phyloP scores from a whole-genome alignment of 2,113 vertebrate species.

The Misgurnus anguillicaudatus region DNA sequence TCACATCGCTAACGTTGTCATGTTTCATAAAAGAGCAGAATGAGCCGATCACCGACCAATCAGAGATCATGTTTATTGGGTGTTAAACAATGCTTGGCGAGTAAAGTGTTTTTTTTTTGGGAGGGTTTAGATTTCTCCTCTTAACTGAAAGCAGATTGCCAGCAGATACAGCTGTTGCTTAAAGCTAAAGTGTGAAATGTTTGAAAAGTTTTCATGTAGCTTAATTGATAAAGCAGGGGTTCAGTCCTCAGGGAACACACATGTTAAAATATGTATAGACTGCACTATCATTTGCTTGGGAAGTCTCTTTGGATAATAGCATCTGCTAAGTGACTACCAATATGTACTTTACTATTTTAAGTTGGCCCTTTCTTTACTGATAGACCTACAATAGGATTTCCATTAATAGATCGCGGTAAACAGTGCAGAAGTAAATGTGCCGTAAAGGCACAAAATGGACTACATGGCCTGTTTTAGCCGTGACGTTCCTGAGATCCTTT shows the following conservation, averaged over 20 bases:
- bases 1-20: constrained; percentile 6
- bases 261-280: too few relatives aligned
- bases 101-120: constrained; percentile 3
- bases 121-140: constrained; percentile 6
- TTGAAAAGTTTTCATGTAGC: not conserved
- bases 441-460: not conserved
- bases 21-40: constrained; percentile 9
- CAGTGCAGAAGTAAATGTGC: not conserved
- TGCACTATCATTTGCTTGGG: too few relatives aligned
- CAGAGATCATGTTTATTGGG: constrained; percentile 17
- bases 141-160: not conserved
- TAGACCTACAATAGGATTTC: not conserved
- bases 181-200: not conserved
- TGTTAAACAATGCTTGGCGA: constrained; percentile 12
- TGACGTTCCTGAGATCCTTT: not conserved
- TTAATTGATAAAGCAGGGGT: too few relatives aligned
- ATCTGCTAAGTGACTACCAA: too few relatives aligned
- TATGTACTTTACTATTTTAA: too few relatives aligned
- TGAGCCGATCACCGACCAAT: constrained; percentile 7
- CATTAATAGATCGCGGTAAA: constrained; percentile 9
- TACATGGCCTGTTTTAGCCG: not conserved
- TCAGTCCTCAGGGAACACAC: too few relatives aligned
- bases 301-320: too few relatives aligned
- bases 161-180: constrained; percentile 15
- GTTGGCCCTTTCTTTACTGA: not conserved